A percentile compares a stretch with the other conserved stretches of the same genome.
Conservation (phyloP, 2,888 invertebrate species). For the Sinotaia quadrata region DNA sequence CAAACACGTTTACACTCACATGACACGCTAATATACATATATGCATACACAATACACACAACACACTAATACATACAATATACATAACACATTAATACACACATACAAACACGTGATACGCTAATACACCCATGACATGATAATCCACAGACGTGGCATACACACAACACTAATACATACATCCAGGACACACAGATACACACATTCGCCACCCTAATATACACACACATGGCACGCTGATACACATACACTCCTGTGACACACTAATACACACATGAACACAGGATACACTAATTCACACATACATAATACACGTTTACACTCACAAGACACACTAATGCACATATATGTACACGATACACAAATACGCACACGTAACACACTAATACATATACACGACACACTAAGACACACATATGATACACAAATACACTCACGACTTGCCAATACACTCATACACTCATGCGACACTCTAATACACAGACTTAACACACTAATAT, state of each 20-base stretch:
- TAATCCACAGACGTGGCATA: too few species aligned
- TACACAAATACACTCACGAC: conserved; percentile 2
- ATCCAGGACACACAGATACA: background rate
- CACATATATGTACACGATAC: background rate
- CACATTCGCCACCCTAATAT: background rate
- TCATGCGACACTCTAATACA: background rate
- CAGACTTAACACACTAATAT: background rate
- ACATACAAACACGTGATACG: conserved; percentile 3
- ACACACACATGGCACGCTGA: background rate
- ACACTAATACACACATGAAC: background rate
- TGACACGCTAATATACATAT: background rate
- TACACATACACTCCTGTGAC: background rate
- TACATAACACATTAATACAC: conserved; percentile 1
- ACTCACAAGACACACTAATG: background rate
- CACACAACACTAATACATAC: too few species aligned
- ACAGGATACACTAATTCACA: background rate
- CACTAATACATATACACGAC: conserved; percentile 2
- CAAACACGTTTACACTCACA: background rate
- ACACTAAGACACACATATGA: too few species aligned
- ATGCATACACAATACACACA: background rate
- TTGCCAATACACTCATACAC: too few species aligned
- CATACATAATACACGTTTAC: background rate
- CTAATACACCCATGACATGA: background rate
- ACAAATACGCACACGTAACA: background rate
- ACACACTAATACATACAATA: conserved; percentile 1